Conservation (phyloP, 2,888 invertebrate genomes). For the Bombyx huttoni region DNA sequence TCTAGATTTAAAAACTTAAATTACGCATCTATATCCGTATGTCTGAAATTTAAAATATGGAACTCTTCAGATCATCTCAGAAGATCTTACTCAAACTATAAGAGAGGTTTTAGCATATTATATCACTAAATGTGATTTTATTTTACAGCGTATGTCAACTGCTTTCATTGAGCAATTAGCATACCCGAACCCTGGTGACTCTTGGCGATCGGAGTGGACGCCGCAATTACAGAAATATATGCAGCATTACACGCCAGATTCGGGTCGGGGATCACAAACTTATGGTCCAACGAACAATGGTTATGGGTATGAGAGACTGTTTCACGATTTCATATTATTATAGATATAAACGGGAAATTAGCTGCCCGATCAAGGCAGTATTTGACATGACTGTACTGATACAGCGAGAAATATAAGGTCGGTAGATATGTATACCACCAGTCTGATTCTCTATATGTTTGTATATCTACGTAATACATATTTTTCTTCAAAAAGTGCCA, state of each 20-base stretch:
- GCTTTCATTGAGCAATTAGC: slow-evolving; percentile 65
- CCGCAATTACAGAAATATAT: slow-evolving; percentile 65
- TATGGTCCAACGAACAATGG: slow-evolving; percentile 55
- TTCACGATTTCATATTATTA: background rate
- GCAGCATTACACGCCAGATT: slow-evolving; percentile 68
- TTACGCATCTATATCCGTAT: background rate
- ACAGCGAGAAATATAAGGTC: too few relatives aligned
- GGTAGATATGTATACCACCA: too few relatives aligned
- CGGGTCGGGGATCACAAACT: slow-evolving; percentile 62
- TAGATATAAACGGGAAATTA: too few relatives aligned
- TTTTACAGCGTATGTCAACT: slow-evolving; percentile 58
- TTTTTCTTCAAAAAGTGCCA: too few relatives aligned
- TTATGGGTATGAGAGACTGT: slow-evolving; percentile 38
- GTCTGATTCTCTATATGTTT: too few relatives aligned
- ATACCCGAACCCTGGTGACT: slow-evolving; percentile 64
- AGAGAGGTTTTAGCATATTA: background rate
- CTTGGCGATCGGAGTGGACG: slow-evolving; percentile 69
- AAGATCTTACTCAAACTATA: too few relatives aligned
- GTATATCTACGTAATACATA: too few relatives aligned
- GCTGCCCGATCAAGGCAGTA: too few relatives aligned
- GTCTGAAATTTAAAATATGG: too few relatives aligned
- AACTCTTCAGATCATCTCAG: too few relatives aligned
- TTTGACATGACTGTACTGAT: too few relatives aligned
- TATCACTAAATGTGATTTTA: background rate
- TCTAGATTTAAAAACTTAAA: background rate